A percentile compares a stretch with the other conserved stretches of the same genome.
These are phyloP conservation scores for Anseranas semipalmata DNA, from an alignment of 2,113 vertebrate genomes.

Conservation along the genomic window DNA sequence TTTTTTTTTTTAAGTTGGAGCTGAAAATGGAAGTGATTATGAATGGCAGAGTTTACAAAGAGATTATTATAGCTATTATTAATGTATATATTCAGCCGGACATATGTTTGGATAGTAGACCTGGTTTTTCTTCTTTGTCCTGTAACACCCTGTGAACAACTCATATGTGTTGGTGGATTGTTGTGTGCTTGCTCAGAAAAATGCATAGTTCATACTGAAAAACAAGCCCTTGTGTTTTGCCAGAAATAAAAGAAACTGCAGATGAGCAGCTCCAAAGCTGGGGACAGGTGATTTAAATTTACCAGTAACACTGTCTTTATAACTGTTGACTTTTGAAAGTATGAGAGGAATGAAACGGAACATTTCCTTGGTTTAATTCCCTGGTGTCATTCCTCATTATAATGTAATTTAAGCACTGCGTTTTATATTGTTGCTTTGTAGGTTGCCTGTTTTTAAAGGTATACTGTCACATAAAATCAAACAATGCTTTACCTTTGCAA, in stretches of 20 bases:
- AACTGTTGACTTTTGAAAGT: neutral
- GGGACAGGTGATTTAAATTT: constrained; percentile 15
- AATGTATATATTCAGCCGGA: neutral
- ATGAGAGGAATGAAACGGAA: constrained; percentile 36
- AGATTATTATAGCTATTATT: neutral
- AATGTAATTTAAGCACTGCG: constrained; percentile 29
- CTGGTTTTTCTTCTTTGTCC: neutral
- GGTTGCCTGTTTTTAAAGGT: constrained; percentile 63
- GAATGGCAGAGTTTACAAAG: neutral
- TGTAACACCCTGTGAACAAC: neutral
- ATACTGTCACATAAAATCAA: constrained; percentile 68
- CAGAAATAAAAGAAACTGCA: neutral
- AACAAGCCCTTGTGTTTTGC: constrained; percentile 10
- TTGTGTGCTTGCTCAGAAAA: neutral
- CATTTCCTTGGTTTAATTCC: constrained; percentile 24
- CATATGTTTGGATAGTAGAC: neutral
- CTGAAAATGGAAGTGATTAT: neutral
- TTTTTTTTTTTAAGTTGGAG: constrained; percentile 10
- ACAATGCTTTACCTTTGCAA: constrained; percentile 64
- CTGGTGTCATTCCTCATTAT: constrained; percentile 38
- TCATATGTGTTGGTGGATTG: neutral
- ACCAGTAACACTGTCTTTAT: neutral
- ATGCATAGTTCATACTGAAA: neutral
- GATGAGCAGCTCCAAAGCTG: neutral
- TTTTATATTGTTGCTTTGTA: constrained; percentile 54